phyloP scores from a whole-genome alignment of 2,797 vertebrate genomes.

The Rhinophrynus dorsalis region DNA sequence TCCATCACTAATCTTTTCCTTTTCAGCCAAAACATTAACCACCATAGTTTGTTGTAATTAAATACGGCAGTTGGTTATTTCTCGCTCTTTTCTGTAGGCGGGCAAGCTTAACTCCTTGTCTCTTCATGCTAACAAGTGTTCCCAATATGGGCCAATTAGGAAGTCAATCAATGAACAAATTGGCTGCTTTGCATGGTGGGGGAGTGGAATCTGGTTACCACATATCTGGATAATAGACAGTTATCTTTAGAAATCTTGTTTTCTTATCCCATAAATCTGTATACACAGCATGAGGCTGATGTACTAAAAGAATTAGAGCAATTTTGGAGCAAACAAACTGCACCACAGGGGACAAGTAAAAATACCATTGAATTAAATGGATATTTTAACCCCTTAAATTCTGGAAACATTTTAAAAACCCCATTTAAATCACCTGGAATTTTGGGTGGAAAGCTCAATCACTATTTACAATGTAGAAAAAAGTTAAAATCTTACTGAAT shows the following conservation, averaged over 20 bases:
- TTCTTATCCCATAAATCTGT: constrained; percentile 8
- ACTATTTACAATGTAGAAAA: too few relatives aligned
- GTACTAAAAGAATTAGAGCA: too few relatives aligned
- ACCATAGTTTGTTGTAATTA: not conserved
- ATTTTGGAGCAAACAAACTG: too few relatives aligned
- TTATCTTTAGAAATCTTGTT: constrained; percentile 33
- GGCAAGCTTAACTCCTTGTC: constrained; percentile 14
- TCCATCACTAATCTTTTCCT: constrained; percentile 32
- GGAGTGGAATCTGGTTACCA: constrained; percentile 15
- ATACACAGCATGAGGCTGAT: constrained; percentile 38
- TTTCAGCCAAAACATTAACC: constrained; percentile 10
- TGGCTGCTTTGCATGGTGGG: not conserved
- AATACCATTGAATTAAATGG: too few relatives aligned
- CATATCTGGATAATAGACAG: constrained; percentile 21
- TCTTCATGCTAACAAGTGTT: constrained; percentile 27
- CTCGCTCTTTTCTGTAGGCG: not conserved
- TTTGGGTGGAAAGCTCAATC: too few relatives aligned
- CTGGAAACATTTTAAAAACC: too few relatives aligned
- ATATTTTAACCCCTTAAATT: too few relatives aligned
- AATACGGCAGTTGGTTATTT: not conserved
- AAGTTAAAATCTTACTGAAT: too few relatives aligned
- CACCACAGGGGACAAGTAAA: too few relatives aligned
- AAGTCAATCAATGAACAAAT: not conserved
- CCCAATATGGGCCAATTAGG: not conserved
- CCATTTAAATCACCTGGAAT: too few relatives aligned